Conservation (phyloP, 2,888 invertebrate species). For the Tipula lateralis region DNA sequence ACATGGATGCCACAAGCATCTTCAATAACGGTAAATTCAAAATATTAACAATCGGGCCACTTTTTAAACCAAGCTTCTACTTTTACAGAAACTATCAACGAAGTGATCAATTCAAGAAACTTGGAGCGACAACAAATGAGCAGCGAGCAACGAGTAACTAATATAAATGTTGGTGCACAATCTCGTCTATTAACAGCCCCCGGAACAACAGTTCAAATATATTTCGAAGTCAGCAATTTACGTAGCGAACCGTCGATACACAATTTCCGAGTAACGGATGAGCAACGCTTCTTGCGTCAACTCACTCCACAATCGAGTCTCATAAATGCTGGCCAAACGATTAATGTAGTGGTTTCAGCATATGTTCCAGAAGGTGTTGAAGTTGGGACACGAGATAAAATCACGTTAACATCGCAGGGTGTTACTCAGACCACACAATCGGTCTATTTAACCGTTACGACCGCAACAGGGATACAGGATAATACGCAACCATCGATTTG, state of each 20-base stretch:
- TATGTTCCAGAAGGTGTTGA: constrained; percentile 50
- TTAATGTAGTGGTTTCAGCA: constrained; percentile 54
- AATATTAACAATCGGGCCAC: background rate
- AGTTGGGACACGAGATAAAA: constrained; percentile 56
- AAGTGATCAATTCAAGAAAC: background rate
- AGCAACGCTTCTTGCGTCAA: constrained; percentile 55
- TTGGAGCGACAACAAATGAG: background rate
- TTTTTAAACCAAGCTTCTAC: background rate
- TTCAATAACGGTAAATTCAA: constrained; percentile 25
- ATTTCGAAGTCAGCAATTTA: constrained; percentile 70
- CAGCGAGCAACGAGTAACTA: constrained; percentile 38
- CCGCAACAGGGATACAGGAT: constrained; percentile 49
- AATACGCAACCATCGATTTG: constrained; percentile 55
- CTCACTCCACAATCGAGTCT: constrained; percentile 50
- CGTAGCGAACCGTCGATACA: constrained; percentile 55
- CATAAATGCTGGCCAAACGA: constrained; percentile 49
- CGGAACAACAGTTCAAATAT: constrained; percentile 48
- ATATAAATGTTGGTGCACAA: constrained; percentile 50
- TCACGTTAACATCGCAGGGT: constrained; percentile 58
- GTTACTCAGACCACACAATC: constrained; percentile 46
- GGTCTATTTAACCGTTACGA: constrained; percentile 48
- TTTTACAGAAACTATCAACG: background rate
- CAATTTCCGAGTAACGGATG: constrained; percentile 57
- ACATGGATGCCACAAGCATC: background rate
- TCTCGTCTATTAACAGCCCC: constrained; percentile 50